Percentiles rank a stretch among this genome's conserved stretches.
These are phyloP conservation scores for Phylloscopus trochiloides DNA, from an alignment of 2,113 vertebrate species.

Conservation along the genomic window DNA sequence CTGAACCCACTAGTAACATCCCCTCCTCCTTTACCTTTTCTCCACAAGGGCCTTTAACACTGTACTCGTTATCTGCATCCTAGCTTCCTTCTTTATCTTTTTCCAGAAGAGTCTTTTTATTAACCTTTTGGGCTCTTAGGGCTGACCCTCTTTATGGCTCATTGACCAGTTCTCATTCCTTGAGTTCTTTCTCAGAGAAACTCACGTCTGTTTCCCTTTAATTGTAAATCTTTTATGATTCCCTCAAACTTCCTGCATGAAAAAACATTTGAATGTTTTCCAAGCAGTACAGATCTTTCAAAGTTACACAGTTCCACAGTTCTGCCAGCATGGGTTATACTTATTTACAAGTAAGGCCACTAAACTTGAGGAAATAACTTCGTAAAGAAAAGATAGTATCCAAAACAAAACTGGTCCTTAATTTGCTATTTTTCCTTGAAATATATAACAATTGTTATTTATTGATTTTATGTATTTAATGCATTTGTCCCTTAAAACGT, in stretches of 20 bases:
- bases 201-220: neutral
- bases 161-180: slow-evolving; percentile 48
- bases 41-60: neutral
- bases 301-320: neutral
- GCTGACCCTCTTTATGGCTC: slow-evolving; percentile 20
- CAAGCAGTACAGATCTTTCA: neutral
- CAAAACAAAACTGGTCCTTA: neutral
- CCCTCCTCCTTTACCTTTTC: neutral
- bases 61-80: neutral
- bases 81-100: neutral
- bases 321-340: neutral
- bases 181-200: slow-evolving; percentile 51
- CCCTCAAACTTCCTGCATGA: slow-evolving; percentile 4
- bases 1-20: neutral
- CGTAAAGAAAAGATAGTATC: neutral
- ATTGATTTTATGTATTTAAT: neutral
- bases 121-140: slow-evolving; percentile 26
- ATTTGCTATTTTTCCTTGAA: neutral
- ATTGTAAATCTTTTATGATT: slow-evolving; percentile 28
- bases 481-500: neutral
- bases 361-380: neutral
- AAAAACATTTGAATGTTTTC: slow-evolving; percentile 14
- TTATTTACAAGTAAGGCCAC: neutral
- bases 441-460: neutral
- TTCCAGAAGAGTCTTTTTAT: neutral